Conservation (phyloP, 1,140 invertebrate genomes). For the Platorchestia sp. region DNA sequence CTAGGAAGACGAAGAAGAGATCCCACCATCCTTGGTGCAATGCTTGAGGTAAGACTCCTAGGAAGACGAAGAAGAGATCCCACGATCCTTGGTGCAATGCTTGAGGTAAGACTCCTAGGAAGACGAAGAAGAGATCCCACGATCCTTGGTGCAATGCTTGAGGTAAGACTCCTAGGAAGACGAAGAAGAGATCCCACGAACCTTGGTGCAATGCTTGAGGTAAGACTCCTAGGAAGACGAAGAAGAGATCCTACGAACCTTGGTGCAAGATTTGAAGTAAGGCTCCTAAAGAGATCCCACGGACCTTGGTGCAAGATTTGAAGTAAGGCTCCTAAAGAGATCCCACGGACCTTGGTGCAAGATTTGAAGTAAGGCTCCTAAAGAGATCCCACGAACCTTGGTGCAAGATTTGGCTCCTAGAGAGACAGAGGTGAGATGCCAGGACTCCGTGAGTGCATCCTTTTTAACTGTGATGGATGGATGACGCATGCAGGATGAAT, state of each 20-base stretch:
- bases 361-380: background rate
- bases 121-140: too few species aligned
- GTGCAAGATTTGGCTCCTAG: background rate
- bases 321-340: background rate
- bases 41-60: too few species aligned
- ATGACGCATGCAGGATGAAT: slow-evolving; percentile 29
- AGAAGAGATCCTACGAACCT: background rate
- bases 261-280: background rate
- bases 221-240: background rate
- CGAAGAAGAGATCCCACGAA: background rate
- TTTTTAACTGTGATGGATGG: slow-evolving; percentile 20
- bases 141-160: too few species aligned
- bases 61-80: too few species aligned
- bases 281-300: background rate
- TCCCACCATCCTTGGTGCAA: too few species aligned
- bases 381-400: background rate
- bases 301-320: background rate
- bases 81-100: too few species aligned
- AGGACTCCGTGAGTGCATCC: slow-evolving; percentile 6
- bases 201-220: background rate
- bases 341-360: background rate
- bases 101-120: too few species aligned
- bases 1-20: too few species aligned
- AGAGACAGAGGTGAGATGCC: background rate
- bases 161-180: too few species aligned